Evolutionary conservation across 2,113 vertebrate genomes (phyloP).

Genomic region (Willisornis vidua): DNA sequence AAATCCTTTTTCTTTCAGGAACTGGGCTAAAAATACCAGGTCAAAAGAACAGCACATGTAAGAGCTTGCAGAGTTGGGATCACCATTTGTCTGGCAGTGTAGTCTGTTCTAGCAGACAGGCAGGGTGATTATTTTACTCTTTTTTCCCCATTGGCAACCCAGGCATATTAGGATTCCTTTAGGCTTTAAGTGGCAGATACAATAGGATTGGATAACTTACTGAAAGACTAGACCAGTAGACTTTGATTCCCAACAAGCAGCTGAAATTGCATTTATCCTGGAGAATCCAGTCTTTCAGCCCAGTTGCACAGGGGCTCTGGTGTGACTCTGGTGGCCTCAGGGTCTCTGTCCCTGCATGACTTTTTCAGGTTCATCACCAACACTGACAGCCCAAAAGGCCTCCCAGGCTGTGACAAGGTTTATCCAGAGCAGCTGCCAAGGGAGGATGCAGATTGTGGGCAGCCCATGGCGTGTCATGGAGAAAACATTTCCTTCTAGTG

Average conservation of each 20-base stretch:
- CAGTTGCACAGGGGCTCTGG: accelerated
- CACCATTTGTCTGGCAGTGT: not conserved
- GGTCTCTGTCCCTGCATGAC: not conserved
- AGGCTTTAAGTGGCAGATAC: not conserved
- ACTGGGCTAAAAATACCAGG: not conserved
- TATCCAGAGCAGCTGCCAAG: slow-evolving; percentile 46
- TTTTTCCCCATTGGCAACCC: not conserved
- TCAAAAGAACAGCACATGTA: not conserved
- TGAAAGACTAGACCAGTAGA: not conserved
- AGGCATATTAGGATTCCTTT: not conserved
- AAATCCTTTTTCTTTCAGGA: not conserved
- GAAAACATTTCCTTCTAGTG: slow-evolving; percentile 50
- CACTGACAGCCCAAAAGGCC: not conserved
- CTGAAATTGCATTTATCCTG: not conserved
- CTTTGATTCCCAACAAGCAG: not conserved
- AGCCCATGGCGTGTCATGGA: slow-evolving; percentile 27
- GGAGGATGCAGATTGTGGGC: slow-evolving; percentile 16
- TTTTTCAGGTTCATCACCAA: not conserved
- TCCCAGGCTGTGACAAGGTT: not conserved
- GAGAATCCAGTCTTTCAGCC: not conserved
- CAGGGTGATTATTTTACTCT: not conserved
- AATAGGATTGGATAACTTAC: not conserved
- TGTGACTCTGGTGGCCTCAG: not conserved
- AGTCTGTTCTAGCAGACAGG: not conserved
- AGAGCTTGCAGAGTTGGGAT: not conserved